phyloP scores from a whole-genome alignment of 2,888 invertebrate species.

The Agriopis marginaria region DNA sequence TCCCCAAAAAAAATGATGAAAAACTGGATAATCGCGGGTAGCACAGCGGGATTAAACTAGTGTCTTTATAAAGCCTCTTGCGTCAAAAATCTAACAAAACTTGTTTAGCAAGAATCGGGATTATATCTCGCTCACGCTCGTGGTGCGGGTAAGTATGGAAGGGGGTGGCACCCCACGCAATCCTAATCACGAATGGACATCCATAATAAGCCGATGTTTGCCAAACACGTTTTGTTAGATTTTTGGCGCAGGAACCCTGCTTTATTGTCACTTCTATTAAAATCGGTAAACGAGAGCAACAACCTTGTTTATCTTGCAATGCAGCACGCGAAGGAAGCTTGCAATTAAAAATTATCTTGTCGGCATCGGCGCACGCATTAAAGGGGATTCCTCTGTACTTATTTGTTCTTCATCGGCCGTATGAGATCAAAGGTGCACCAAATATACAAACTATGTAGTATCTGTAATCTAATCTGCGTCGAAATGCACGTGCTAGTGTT shows the following conservation, averaged over 20 bases:
- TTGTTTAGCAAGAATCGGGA: too few relatives aligned
- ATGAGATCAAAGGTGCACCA: constrained; percentile 31
- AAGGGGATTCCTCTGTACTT: constrained; percentile 29
- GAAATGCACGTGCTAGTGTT: constrained; percentile 21
- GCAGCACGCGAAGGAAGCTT: constrained; percentile 30
- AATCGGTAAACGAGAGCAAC: constrained; percentile 14
- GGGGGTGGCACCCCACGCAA: too few relatives aligned
- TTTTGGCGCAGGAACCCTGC: neutral
- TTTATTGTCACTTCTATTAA: neutral
- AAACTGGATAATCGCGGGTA: too few relatives aligned
- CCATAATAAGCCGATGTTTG: too few relatives aligned
- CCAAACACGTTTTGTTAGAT: too few relatives aligned
- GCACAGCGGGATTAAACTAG: too few relatives aligned
- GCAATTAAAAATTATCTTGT: constrained; percentile 30
- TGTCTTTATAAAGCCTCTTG: too few relatives aligned
- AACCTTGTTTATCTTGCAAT: constrained; percentile 5
- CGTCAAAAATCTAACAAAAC: too few relatives aligned
- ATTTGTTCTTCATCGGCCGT: constrained; percentile 19
- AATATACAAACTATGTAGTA: constrained; percentile 6
- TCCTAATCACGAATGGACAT: too few relatives aligned
- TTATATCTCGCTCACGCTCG: too few relatives aligned
- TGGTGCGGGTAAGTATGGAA: too few relatives aligned
- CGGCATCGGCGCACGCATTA: constrained; percentile 30
- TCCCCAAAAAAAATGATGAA: too few relatives aligned
- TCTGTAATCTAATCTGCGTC: constrained; percentile 15